phyloP scores from a whole-genome alignment of 53 echinoderm and acorn worm genomes.

The Arbacia lixula region DNA sequence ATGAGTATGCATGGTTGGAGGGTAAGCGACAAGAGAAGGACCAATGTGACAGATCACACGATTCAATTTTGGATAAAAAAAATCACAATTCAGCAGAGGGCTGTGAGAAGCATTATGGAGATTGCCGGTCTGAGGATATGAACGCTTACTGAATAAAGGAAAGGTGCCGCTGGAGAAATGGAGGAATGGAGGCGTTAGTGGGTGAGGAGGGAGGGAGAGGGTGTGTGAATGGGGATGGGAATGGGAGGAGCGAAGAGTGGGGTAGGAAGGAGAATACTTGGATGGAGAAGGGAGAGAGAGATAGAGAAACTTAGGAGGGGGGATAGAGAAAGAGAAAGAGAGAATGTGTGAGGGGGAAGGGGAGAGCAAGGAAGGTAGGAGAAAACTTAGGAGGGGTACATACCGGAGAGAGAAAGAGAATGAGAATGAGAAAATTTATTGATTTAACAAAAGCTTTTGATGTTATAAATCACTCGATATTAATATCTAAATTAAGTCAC shows the following conservation, averaged over 20 bases:
- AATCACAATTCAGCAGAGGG: constrained; percentile 48
- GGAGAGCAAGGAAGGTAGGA: background rate
- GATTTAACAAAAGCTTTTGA: too few relatives aligned
- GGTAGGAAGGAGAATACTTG: background rate
- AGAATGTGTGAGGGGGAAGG: background rate
- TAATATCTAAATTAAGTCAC: too few relatives aligned
- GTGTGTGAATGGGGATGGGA: background rate
- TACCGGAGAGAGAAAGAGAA: background rate
- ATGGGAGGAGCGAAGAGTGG: background rate
- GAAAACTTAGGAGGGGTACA: background rate
- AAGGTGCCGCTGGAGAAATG: constrained; percentile 41
- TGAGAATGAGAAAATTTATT: background rate
- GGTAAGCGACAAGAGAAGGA: too few relatives aligned
- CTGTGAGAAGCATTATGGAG: constrained; percentile 55
- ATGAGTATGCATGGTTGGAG: too few relatives aligned
- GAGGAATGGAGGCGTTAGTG: constrained; percentile 22
- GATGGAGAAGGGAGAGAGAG: background rate
- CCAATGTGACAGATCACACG: constrained; percentile 36
- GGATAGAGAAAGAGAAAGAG: background rate
- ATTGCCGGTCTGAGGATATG: constrained; percentile 40
- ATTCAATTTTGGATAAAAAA: constrained; percentile 44
- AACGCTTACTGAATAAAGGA: constrained; percentile 34
- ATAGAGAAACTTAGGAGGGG: background rate
- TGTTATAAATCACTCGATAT: too few relatives aligned
- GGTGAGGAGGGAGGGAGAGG: background rate